Conservation (phyloP, 2,113 vertebrate species). For the Menura novaehollandiae region DNA sequence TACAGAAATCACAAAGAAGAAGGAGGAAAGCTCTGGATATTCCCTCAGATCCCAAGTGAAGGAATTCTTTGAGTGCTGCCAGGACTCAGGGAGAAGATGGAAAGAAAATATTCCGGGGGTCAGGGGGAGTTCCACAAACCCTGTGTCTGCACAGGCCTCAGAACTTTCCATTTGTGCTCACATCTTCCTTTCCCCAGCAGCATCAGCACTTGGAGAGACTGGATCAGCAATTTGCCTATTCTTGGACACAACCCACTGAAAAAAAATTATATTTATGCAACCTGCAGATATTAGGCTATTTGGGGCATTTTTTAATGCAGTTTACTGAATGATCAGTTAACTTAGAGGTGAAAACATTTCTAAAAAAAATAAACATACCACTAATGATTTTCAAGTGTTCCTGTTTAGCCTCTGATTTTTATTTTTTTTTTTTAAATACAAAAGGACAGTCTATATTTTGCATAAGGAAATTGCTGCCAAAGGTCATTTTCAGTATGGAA, state of each 20-base stretch:
- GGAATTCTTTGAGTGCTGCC: background rate
- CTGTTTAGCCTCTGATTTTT: background rate
- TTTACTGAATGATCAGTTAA: background rate
- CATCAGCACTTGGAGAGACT: background rate
- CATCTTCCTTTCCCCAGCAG: background rate
- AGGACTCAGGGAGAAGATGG: background rate
- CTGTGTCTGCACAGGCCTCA: background rate
- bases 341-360: background rate
- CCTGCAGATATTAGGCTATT: background rate
- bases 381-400: background rate
- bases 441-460: background rate
- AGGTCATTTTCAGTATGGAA: constrained; percentile 30
- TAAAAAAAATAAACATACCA: background rate
- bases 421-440: background rate
- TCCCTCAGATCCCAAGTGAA: background rate
- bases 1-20: background rate
- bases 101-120: background rate
- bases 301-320: background rate
- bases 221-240: background rate
- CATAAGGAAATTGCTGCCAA: background rate
- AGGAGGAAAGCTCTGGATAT: background rate
- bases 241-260: background rate
- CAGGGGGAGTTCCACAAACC: background rate
- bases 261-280: background rate
- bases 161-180: constrained; percentile 5